Conservation (phyloP, 1,140 invertebrate species). For the Microplitis demolitor region DNA sequence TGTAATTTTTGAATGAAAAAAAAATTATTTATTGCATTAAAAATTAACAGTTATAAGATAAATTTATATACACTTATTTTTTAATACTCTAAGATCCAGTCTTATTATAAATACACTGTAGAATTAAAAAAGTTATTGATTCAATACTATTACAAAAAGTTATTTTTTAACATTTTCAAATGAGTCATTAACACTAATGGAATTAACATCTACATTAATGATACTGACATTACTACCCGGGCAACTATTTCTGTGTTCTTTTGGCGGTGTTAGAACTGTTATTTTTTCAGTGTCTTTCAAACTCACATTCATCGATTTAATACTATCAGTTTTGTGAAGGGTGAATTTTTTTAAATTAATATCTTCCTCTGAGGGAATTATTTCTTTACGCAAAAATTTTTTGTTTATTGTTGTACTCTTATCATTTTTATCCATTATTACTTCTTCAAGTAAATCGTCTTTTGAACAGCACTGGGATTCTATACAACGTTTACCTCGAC, state of each 20-base stretch:
- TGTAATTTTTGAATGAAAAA: too few species aligned
- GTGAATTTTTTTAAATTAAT: conserved; percentile 40
- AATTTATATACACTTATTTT: too few species aligned
- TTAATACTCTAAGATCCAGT: too few species aligned
- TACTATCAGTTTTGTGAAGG: conserved; percentile 18
- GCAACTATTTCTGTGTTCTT: conserved; percentile 20
- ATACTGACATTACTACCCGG: conserved; percentile 18
- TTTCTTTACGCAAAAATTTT: conserved; percentile 39
- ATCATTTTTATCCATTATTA: background rate
- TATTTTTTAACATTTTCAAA: too few species aligned
- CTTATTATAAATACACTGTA: too few species aligned
- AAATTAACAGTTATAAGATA: too few species aligned
- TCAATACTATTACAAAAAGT: too few species aligned
- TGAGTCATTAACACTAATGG: too few species aligned
- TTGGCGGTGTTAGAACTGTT: background rate
- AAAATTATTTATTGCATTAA: too few species aligned
- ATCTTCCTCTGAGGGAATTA: conserved; percentile 24
- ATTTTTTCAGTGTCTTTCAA: background rate
- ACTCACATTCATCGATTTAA: background rate
- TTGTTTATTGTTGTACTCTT: conserved; percentile 24
- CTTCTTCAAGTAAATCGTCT: conserved; percentile 37
- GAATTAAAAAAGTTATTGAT: too few species aligned
- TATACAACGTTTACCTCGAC: conserved; percentile 48
- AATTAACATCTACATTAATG: conserved; percentile 12
- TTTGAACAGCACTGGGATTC: conserved; percentile 52